A percentile compares a stretch with the other conserved stretches of the same genome.
Evolutionary conservation across 2,888 invertebrate genomes (phyloP).

Genomic region (Thymelicus acteon): DNA sequence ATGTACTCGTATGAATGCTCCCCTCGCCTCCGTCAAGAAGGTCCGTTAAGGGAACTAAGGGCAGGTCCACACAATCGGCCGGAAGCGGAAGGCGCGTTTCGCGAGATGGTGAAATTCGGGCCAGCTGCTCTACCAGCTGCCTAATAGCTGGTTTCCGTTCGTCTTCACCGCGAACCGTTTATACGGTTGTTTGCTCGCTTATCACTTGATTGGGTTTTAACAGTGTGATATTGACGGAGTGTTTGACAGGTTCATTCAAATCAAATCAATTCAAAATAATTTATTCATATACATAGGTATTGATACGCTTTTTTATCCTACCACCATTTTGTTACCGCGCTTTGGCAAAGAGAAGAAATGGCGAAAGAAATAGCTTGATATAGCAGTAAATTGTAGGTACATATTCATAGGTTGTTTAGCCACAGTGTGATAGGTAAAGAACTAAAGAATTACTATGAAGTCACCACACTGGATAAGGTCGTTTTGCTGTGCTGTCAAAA

Average conservation of each 20-base stretch:
- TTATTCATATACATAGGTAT: too few species aligned
- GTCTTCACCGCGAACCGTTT: constrained; percentile 49
- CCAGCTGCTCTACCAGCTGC: constrained; percentile 72
- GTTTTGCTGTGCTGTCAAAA: too few species aligned
- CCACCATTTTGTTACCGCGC: too few species aligned
- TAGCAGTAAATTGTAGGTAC: too few species aligned
- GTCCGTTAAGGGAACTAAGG: constrained; percentile 54
- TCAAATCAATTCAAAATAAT: not conserved
- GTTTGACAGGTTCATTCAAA: not conserved
- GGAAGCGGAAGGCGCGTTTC: constrained; percentile 84
- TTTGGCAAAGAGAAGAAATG: too few species aligned
- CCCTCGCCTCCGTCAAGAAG: constrained; percentile 41
- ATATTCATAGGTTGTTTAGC: too few species aligned
- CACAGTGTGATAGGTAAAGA: too few species aligned
- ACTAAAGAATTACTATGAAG: too few species aligned
- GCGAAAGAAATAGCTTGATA: too few species aligned
- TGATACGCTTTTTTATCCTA: too few species aligned
- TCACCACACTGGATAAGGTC: too few species aligned
- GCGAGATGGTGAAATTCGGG: constrained; percentile 82
- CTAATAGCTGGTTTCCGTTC: constrained; percentile 80
- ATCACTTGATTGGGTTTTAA: constrained; percentile 19
- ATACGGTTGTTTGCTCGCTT: constrained; percentile 42
- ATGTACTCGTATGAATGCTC: constrained; percentile 32
- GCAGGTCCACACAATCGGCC: constrained; percentile 66
- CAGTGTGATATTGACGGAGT: not conserved